A percentile compares a stretch with the other conserved stretches of the same genome.
These are phyloP conservation scores for Drosophila lutescens DNA, from an alignment of 2,888 invertebrate genomes.

Conservation along the genomic window DNA sequence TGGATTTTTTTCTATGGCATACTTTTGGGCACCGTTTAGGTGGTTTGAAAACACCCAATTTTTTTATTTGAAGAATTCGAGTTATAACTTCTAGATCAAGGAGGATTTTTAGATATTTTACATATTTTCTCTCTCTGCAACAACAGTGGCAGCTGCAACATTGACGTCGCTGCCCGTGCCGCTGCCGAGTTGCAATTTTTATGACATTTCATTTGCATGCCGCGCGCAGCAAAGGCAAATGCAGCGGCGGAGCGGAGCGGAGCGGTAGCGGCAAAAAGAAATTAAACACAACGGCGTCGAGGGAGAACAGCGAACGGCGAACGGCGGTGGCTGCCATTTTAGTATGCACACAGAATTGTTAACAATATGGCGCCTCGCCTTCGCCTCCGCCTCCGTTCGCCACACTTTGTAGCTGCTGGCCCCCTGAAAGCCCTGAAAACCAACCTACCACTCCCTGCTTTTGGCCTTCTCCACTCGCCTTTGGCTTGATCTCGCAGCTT, in stretches of 20 bases:
- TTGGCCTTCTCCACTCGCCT: conserved; percentile 16
- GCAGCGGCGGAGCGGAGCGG: neutral
- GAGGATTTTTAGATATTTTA: no score
- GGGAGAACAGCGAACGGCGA: conserved; percentile 16
- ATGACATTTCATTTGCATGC: conserved; percentile 70
- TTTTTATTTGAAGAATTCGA: neutral
- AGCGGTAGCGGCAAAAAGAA: conserved; percentile 55
- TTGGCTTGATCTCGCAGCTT: conserved; percentile 14
- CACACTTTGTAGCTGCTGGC: conserved; percentile 38
- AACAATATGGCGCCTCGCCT: conserved; percentile 57
- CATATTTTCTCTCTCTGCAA: conserved; percentile 1
- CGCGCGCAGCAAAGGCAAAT: conserved; percentile 32
- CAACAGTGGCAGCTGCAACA: conserved; percentile 48
- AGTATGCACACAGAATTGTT: conserved; percentile 60
- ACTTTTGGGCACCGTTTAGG: no score
- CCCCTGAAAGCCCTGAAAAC: neutral
- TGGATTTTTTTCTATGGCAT: no score
- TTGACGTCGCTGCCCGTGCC: conserved; percentile 49
- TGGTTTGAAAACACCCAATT: no score
- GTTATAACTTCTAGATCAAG: no score
- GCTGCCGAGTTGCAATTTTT: conserved; percentile 66
- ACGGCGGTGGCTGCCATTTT: conserved; percentile 32
- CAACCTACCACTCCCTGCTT: conserved; percentile 2
- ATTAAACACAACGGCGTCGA: conserved; percentile 60
- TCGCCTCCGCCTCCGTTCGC: conserved; percentile 42